These are phyloP conservation scores for Eueremaeus valkanovi DNA, from an alignment of 2,888 invertebrate genomes.

Conservation along the genomic window DNA sequence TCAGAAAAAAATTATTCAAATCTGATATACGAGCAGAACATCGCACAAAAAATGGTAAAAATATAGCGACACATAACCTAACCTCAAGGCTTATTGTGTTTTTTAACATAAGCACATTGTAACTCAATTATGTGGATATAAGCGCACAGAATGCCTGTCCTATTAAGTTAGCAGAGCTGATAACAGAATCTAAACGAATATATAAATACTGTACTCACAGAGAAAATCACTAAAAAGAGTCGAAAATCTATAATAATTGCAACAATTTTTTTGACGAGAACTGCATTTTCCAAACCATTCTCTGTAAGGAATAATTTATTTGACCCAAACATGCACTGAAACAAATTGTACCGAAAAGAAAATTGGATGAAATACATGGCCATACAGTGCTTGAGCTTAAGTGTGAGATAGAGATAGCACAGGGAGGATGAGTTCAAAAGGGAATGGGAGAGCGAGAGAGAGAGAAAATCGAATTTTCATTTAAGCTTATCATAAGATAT, in stretches of 20 bases:
- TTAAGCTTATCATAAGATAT: slow-evolving; percentile 9
- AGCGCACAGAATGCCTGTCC: slow-evolving; percentile 1
- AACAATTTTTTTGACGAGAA: not conserved
- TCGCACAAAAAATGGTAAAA: not conserved
- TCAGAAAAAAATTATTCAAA: slow-evolving; percentile 8
- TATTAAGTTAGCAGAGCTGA: no score
- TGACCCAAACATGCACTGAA: slow-evolving; percentile 1
- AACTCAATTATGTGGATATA: slow-evolving; percentile 8
- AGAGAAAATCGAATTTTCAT: slow-evolving; percentile 23
- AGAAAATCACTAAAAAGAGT: no score
- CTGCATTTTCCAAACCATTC: not conserved
- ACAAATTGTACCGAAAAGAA: no score
- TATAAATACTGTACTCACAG: no score
- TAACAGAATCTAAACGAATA: no score
- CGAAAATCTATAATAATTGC: no score
- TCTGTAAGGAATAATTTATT: slow-evolving; percentile 17
- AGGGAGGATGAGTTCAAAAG: no score
- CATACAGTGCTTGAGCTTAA: slow-evolving; percentile 2
- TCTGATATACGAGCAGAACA: slow-evolving; percentile 16
- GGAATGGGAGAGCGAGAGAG: not conserved
- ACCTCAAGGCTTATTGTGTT: no score
- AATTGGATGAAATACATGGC: slow-evolving; percentile 1
- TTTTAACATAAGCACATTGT: slow-evolving; percentile 11
- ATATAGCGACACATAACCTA: not conserved
- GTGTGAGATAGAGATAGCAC: not conserved